phyloP scores from a whole-genome alignment of 2,888 invertebrate genomes.

The Acanthosepion esculentum region DNA sequence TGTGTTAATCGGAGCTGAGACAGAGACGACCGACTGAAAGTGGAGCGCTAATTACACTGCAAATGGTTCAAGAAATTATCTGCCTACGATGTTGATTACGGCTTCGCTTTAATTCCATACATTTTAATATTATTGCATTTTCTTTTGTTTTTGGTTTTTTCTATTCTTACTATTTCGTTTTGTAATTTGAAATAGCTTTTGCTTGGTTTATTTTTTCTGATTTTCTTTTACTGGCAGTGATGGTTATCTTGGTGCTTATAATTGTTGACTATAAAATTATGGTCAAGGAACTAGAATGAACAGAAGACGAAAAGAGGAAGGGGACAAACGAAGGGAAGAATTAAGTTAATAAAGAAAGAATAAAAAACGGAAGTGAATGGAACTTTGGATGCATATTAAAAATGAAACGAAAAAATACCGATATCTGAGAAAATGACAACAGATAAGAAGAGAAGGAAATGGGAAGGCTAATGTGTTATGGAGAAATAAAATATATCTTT shows the following conservation, averaged over 20 bases:
- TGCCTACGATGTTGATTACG: neutral
- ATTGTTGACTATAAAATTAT: neutral
- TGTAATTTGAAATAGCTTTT: neutral
- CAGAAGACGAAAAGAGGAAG: neutral
- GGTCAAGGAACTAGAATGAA: neutral
- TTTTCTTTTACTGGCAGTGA: neutral
- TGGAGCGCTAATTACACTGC: neutral
- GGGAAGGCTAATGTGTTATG: too few relatives aligned
- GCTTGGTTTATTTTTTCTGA: neutral
- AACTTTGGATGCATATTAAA: too few relatives aligned
- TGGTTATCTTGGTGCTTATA: neutral
- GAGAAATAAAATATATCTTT: too few relatives aligned
- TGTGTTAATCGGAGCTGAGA: slow-evolving; percentile 33
- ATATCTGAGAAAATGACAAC: neutral
- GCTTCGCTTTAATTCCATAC: neutral
- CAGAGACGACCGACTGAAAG: slow-evolving; percentile 20
- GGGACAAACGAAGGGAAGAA: neutral
- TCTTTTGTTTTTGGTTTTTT: neutral
- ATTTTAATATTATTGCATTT: neutral
- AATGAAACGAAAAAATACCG: neutral
- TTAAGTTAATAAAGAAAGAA: too few relatives aligned
- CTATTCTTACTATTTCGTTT: neutral
- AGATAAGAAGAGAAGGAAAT: too few relatives aligned
- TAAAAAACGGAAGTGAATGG: too few relatives aligned
- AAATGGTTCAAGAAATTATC: slow-evolving; percentile 18